Conservation (phyloP, 1,140 invertebrate species). For the Drosophila guanche region DNA sequence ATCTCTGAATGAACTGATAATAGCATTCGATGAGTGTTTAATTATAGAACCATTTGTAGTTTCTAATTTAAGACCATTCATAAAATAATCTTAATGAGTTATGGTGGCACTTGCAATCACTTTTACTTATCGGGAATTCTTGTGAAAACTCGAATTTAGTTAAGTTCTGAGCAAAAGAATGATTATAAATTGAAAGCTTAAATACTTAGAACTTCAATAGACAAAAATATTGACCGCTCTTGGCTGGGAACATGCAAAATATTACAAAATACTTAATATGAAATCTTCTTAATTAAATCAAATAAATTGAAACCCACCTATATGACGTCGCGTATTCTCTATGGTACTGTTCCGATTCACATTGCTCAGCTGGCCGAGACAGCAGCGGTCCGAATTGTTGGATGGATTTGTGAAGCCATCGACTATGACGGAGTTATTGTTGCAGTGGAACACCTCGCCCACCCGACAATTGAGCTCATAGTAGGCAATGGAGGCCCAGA, state of each 20-base stretch:
- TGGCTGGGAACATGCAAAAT: too few relatives aligned
- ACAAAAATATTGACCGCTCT: too few relatives aligned
- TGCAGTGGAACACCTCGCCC: slow-evolving; percentile 97
- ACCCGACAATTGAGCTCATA: slow-evolving; percentile 98
- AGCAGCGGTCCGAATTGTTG: slow-evolving; percentile 96
- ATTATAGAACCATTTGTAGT: neutral
- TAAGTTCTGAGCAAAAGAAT: neutral
- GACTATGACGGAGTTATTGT: slow-evolving; percentile 94
- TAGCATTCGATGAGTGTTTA: too few relatives aligned
- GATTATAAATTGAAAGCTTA: neutral
- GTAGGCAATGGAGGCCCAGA: slow-evolving; percentile 98
- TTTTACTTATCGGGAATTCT: slow-evolving; percentile 1
- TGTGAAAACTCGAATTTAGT: slow-evolving; percentile 5
- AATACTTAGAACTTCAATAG: too few relatives aligned
- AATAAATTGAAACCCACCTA: slow-evolving; percentile 88
- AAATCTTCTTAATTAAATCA: too few relatives aligned
- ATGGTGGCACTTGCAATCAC: neutral
- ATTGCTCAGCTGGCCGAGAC: slow-evolving; percentile 97
- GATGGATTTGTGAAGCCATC: slow-evolving; percentile 99
- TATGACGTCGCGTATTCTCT: slow-evolving; percentile 97
- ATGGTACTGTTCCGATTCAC: slow-evolving; percentile 99
- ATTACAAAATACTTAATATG: neutral
- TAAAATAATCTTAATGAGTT: slow-evolving; percentile 12
- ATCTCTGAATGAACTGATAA: too few relatives aligned
- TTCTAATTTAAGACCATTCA: slow-evolving; percentile 23